Conservation (phyloP, 2,113 vertebrate genomes). For the Petrocephalus zakoni region DNA sequence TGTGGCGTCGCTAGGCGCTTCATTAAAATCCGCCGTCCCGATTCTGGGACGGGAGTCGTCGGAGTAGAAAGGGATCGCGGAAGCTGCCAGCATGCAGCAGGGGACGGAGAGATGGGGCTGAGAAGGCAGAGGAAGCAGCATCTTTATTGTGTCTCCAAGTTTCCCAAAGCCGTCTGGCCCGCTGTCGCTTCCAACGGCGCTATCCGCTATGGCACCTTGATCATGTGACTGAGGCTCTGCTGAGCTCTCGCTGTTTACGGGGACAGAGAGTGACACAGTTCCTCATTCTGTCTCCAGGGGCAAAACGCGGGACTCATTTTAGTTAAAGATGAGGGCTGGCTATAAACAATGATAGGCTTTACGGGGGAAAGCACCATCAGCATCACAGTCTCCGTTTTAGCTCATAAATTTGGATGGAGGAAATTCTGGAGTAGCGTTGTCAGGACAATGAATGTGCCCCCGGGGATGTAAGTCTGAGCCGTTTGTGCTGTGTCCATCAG, state of each 20-base stretch:
- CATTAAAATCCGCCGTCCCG: constrained; percentile 42
- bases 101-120: constrained; percentile 36
- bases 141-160: constrained; percentile 38
- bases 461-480: background rate
- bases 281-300: background rate
- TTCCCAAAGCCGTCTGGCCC: constrained; percentile 37
- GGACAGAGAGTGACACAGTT: constrained; percentile 8
- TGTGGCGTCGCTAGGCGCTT: constrained; percentile 39
- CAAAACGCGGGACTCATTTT: background rate
- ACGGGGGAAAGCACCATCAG: background rate
- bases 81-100: constrained; percentile 35
- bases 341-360: background rate
- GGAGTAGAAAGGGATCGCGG: constrained; percentile 36
- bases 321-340: background rate
- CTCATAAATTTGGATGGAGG: background rate
- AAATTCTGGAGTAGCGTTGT: background rate
- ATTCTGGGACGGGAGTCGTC: constrained; percentile 43
- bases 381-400: background rate
- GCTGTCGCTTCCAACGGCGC: constrained; percentile 29
- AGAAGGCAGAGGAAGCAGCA: constrained; percentile 28
- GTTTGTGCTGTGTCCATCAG: background rate
- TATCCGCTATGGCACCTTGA: constrained; percentile 17
- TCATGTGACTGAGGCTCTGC: constrained; percentile 18
- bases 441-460: background rate
- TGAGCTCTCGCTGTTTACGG: background rate